phyloP scores from a whole-genome alignment of 2,797 vertebrate genomes.

The Periophthalmus magnuspinnatus region DNA sequence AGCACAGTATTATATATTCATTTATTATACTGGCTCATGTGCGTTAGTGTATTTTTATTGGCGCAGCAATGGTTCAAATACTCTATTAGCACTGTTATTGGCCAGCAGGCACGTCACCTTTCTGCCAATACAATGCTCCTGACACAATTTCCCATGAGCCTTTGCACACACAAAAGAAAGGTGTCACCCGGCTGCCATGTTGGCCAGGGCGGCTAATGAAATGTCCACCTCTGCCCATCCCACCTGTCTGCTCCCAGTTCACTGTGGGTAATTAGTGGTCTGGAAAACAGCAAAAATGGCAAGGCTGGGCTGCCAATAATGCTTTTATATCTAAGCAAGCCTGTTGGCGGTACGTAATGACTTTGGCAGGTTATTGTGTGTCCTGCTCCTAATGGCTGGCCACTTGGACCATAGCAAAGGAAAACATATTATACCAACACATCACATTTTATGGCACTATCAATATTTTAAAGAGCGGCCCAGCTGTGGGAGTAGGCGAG shows the following conservation, averaged over 20 bases:
- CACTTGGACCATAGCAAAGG: background rate
- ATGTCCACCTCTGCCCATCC: conserved; percentile 2
- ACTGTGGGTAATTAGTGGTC: background rate
- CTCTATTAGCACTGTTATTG: background rate
- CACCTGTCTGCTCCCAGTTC: background rate
- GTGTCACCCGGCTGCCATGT: background rate
- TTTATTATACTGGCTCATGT: background rate
- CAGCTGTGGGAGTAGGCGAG: background rate
- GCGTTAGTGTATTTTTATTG: background rate
- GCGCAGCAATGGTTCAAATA: background rate
- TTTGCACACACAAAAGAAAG: background rate
- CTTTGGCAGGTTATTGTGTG: background rate
- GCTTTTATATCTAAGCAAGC: background rate
- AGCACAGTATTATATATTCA: no score
- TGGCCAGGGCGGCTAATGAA: background rate
- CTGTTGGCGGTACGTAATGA: background rate
- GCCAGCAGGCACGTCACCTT: background rate
- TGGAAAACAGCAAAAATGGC: background rate
- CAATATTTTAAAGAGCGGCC: background rate
- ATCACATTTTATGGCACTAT: background rate
- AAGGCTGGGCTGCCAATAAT: background rate
- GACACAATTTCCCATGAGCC: background rate
- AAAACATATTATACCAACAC: conserved; percentile 2
- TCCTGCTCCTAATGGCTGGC: background rate
- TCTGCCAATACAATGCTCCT: background rate